Conservation (phyloP, 2,113 vertebrate genomes). For the Gracilinanus agilis region DNA sequence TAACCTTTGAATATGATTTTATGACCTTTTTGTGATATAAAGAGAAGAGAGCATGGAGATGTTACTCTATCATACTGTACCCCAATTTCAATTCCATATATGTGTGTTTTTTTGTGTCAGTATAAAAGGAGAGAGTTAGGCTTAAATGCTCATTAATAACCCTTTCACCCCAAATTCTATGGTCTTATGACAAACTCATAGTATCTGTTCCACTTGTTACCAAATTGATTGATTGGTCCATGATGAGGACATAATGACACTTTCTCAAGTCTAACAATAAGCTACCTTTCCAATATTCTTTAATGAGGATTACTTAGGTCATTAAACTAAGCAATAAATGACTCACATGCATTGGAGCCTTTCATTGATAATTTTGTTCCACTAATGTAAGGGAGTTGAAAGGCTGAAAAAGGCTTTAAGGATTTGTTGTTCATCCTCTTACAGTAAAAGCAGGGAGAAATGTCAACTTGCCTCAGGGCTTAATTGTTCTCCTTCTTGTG, state of each 20-base stretch:
- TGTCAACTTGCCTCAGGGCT: not conserved
- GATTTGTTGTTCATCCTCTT: not conserved
- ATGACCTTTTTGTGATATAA: no score
- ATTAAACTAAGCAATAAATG: not conserved
- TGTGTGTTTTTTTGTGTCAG: no score
- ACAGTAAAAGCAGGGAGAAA: not conserved
- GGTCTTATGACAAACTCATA: not conserved
- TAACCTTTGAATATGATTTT: no score
- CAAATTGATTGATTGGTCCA: not conserved
- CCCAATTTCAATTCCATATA: no score
- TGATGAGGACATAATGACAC: constrained; percentile 59
- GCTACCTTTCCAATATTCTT: not conserved
- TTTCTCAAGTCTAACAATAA: constrained; percentile 59
- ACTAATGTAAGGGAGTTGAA: not conserved
- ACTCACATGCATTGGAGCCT: not conserved
- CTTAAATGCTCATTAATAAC: not conserved
- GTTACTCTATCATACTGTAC: no score
- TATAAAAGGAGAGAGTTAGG: not conserved
- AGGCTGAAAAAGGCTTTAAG: not conserved
- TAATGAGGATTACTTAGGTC: not conserved
- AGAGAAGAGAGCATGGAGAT: no score
- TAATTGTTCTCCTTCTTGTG: not conserved
- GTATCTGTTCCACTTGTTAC: not conserved
- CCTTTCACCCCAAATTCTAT: not conserved
- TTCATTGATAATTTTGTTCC: constrained; percentile 5